Conservation (phyloP, 30 jellyfish, hydroid and myxozoan genomes). For the Aurelia coerulea region DNA sequence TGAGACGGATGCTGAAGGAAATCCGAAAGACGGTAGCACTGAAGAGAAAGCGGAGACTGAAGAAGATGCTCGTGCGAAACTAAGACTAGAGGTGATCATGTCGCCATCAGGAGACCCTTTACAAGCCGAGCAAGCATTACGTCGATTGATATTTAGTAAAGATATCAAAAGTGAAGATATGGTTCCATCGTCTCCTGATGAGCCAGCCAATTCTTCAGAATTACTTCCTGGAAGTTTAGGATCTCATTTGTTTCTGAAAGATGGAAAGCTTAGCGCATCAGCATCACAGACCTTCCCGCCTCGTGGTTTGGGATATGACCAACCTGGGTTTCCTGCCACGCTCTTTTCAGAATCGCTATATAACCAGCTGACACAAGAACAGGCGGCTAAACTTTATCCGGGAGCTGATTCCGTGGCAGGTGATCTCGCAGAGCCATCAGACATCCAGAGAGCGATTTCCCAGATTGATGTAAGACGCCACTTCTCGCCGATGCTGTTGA, state of each 20-base stretch:
- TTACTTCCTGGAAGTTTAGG: conserved; percentile 69
- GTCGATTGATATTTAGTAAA: conserved; percentile 25
- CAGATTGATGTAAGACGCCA: conserved; percentile 67
- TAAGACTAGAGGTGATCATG: conserved; percentile 25
- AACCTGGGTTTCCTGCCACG: conserved; percentile 33
- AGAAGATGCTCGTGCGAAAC: conserved; percentile 51
- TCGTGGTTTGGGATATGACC: conserved; percentile 5
- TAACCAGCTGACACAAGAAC: conserved; percentile 61
- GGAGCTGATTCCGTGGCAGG: conserved; percentile 57
- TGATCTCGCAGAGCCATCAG: conserved; percentile 71
- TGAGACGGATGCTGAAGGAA: conserved; percentile 35
- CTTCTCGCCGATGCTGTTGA: conserved; percentile 72
- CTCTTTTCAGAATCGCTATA: conserved; percentile 40
- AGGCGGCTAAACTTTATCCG: conserved; percentile 41
- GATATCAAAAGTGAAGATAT: conserved; percentile 47
- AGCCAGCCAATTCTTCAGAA: conserved; percentile 12
- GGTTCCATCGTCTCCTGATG: conserved; percentile 73
- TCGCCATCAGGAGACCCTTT: conserved; percentile 29
- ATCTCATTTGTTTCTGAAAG: conserved; percentile 48
- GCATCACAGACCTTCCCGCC: conserved; percentile 4
- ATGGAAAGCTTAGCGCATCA: conserved; percentile 10
- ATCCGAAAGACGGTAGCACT: conserved; percentile 5
- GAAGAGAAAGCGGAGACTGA: conserved; percentile 16
- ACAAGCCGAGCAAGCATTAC: not conserved
- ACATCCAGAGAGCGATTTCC: conserved; percentile 56